Percentiles rank a stretch among this genome's conserved stretches.
These are phyloP conservation scores for Odontocolon sp. DNA, from an alignment of 2,888 invertebrate genomes.

Conservation along the genomic window DNA sequence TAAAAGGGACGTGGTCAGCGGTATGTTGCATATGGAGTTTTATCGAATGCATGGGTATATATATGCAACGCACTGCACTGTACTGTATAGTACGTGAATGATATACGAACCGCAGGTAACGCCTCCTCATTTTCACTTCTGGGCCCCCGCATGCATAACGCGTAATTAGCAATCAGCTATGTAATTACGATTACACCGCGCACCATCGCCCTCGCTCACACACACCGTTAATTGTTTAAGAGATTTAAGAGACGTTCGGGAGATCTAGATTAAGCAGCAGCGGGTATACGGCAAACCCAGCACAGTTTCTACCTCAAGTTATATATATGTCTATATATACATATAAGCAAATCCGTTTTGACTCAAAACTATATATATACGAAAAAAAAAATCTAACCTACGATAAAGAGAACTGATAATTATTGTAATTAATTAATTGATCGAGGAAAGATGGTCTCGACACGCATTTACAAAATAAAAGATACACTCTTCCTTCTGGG, in stretches of 20 bases:
- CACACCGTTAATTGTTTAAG: slow-evolving; percentile 65
- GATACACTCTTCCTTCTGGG: too few relatives aligned
- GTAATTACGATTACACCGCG: slow-evolving; percentile 67
- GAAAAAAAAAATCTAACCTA: too few relatives aligned
- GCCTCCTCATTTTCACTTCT: slow-evolving; percentile 69
- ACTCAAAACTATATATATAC: too few relatives aligned
- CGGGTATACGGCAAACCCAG: slow-evolving; percentile 7
- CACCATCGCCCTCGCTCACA: slow-evolving; percentile 9
- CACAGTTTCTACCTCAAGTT: neutral
- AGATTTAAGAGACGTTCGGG: slow-evolving; percentile 67
- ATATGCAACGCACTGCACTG: slow-evolving; percentile 21
- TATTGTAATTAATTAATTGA: too few relatives aligned
- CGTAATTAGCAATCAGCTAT: slow-evolving; percentile 68
- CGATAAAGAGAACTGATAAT: too few relatives aligned
- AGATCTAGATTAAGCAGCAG: slow-evolving; percentile 64
- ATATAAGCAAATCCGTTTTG: neutral
- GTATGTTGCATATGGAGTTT: slow-evolving; percentile 28
- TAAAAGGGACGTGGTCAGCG: neutral
- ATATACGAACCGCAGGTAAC: slow-evolving; percentile 65
- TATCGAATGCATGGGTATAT: slow-evolving; percentile 36
- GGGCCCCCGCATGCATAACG: slow-evolving; percentile 40
- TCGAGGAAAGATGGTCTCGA: too few relatives aligned
- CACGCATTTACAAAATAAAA: too few relatives aligned
- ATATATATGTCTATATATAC: neutral
- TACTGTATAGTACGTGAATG: slow-evolving; percentile 45